Evolutionary conservation across 1,140 invertebrate genomes (phyloP), one percentile per base, ranked within the genome.

Genomic region (Zaprionus vittiger): DNA sequence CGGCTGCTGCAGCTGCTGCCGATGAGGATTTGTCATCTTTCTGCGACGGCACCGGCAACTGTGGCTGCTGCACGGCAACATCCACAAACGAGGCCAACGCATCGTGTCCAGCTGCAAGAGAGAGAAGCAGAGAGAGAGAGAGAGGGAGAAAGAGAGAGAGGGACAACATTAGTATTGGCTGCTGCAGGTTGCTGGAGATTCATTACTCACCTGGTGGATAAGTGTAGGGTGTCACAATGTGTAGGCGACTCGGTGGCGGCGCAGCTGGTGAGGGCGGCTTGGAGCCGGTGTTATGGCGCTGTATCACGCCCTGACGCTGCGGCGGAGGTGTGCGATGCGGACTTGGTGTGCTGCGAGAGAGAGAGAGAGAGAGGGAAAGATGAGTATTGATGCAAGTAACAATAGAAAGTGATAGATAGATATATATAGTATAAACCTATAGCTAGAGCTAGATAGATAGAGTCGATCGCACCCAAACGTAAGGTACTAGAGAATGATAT

Each of bases 61-160:
- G 97, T 0, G 96, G 96, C 82, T 97, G 97, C 78, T 97, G 95
- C 1, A 96, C 96, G 14, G 97, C 97, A 6, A 97, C 96, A 85
- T 98, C 97, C 1, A 98, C 97, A 28, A 98, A 93, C 54, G 96
- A 97, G 15, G 96, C 95, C 83, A 98, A 95, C 0, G 97, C 97
- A 92, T 98, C 97, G 84, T 98, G 95, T 22, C 96, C 96, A 79
- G 95, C 91, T 92, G 37, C n/a, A 47, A 17, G n/a, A 4, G 60
- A 24, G 5, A 47, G 4, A 22, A 7, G 7, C 5, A 24, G 54
- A 20, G 24, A 38, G 14, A 47, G 20, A 63, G 14, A 15, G 28
- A 34, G 17, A 11, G 60, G 17, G 5, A 47, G 6, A n/a, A 6
- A 24, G 54, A 17, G 24, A 38, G 11, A 37, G 20, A 63, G n/a